Base-by-base conservation (phyloP, 2,888 invertebrate species). In the Cephus sareptanus region DNA sequence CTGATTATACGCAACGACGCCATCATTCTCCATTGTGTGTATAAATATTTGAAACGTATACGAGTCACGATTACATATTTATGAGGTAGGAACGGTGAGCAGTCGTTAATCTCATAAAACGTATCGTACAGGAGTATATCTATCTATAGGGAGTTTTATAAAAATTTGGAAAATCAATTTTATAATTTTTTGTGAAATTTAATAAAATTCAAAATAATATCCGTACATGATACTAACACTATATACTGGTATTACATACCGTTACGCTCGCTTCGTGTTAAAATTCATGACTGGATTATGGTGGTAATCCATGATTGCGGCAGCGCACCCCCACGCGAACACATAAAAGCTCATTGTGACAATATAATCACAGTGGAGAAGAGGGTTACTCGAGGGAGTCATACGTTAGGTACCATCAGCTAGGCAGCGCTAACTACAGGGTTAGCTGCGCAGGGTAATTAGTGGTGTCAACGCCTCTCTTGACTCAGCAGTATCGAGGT, bases 1-100 rank as follows among this genome's bases (percentile, higher is more conserved):
- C 84, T 85, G 86, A 90, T 90, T 88, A 89, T 84, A 89, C 83
- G 91, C 82, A 87, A 83, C 82, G 84, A 89, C 89, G 87, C 91
- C 85, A 71, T 77, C 76, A 75, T 34, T 71, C 70, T 73, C 68
- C 69, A 31, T 34, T 30, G 56, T 77, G 69, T 73, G 73, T 75
- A 68, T 73, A 79, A 73, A 73, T 73, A 31, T 34, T 71, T 71
- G 34, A 71, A 71, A 34, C 71, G 71, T 34, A 34, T 34, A 71
- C 23, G 23, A 56, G 56, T 56, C 56, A 56, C 23, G 56, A 56
- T 56, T 56, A 56, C 56, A 56, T 56, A 56, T 56, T 56, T 56
- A 56, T 56, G 56, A 56, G 56, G 56, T 4, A 56, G 56, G 23
- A 23, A 23, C 56, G 23, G 56, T 9, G 56, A 56, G 56, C 56